Evolutionary conservation across 2,888 invertebrate genomes (phyloP).

Genomic region (Hirtodrosophila alboralis): DNA sequence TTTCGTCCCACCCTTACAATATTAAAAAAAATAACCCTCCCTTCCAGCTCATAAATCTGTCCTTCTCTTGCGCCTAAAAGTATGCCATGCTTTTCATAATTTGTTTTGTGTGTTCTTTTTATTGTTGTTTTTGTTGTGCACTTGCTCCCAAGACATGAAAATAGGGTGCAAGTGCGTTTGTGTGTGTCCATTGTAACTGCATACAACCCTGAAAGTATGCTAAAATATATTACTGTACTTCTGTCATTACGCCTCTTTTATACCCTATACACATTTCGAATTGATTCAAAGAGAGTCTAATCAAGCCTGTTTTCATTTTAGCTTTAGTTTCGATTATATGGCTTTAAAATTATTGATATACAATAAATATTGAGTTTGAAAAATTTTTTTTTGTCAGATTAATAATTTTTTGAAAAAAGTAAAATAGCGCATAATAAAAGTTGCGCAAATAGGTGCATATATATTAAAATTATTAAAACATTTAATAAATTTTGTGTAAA

Average conservation of each 20-base stretch:
- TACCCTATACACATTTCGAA: neutral
- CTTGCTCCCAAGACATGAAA: slow-evolving; percentile 33
- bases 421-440: too few relatives aligned
- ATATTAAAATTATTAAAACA: too few relatives aligned
- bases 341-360: too few relatives aligned
- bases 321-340: too few relatives aligned
- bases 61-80: slow-evolving; percentile 50
- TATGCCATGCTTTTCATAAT: slow-evolving; percentile 50
- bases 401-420: too few relatives aligned
- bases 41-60: neutral
- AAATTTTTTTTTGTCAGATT: too few relatives aligned
- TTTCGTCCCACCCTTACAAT: slow-evolving; percentile 6
- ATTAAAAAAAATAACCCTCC: neutral
- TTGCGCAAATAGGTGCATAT: too few relatives aligned
- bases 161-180: slow-evolving; percentile 7
- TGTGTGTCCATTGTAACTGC: slow-evolving; percentile 24
- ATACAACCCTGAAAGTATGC: slow-evolving; percentile 43
- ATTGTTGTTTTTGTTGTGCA: slow-evolving; percentile 42
- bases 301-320: too few relatives aligned
- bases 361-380: too few relatives aligned
- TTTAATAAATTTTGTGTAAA: too few relatives aligned
- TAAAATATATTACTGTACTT: slow-evolving; percentile 15
- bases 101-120: slow-evolving; percentile 12
- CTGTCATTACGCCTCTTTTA: neutral
- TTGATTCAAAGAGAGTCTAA: neutral